phyloP scores from a whole-genome alignment of 1,140 invertebrate genomes.

The Argopecten irradians region DNA sequence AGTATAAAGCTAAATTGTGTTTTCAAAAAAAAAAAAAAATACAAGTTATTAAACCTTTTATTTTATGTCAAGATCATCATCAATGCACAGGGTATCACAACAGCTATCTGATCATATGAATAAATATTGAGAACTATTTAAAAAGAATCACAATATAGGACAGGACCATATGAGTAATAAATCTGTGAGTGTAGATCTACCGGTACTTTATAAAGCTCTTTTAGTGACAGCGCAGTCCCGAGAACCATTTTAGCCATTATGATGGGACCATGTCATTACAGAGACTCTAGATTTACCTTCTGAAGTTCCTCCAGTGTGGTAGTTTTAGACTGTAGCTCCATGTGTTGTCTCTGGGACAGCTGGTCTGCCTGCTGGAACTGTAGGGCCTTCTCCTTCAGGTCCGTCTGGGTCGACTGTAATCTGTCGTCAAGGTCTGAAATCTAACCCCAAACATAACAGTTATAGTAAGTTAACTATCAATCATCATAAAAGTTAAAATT shows the following conservation, averaged over 20 bases:
- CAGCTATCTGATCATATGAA: no score
- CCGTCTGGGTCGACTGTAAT: constrained; percentile 58
- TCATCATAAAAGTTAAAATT: no score
- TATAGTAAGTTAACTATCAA: neutral
- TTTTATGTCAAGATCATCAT: no score
- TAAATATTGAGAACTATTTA: no score
- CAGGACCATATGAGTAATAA: no score
- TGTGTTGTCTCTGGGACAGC: constrained; percentile 59
- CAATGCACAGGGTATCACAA: no score
- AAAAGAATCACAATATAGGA: no score
- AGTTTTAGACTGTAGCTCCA: constrained; percentile 63
- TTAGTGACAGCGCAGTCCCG: neutral
- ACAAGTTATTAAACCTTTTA: no score
- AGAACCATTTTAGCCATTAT: neutral
- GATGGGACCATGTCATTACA: neutral
- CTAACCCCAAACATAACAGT: constrained; percentile 49
- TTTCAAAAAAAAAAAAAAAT: no score
- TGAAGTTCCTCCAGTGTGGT: constrained; percentile 62
- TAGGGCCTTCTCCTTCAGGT: constrained; percentile 62
- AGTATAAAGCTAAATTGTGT: no score
- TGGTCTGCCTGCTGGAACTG: constrained; percentile 62
- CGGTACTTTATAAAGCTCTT: neutral
- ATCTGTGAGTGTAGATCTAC: neutral
- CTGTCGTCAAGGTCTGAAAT: constrained; percentile 66
- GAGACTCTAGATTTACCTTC: constrained; percentile 51